Percentiles rank a stretch among this genome's conserved stretches.
Evolutionary conservation across 1,140 invertebrate genomes (phyloP).

Genomic region (Heliothis subflexa): DNA sequence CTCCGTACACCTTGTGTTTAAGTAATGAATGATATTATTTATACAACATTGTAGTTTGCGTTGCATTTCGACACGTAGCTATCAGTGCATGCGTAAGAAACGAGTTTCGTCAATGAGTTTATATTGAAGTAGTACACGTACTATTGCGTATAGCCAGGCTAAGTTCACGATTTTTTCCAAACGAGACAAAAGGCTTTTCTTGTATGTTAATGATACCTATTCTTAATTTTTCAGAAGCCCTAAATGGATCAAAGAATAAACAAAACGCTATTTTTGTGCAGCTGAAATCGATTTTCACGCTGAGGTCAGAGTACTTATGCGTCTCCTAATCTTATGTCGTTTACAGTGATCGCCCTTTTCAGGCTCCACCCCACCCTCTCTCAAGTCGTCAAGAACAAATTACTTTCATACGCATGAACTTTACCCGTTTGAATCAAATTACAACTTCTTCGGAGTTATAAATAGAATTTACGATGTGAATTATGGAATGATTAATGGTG

Average conservation of each 20-base stretch:
- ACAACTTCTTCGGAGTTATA: background rate
- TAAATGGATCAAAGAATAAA: too few species aligned
- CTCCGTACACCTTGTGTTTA: background rate
- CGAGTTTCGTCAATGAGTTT: background rate
- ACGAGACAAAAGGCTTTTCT: too few species aligned
- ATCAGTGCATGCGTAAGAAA: background rate
- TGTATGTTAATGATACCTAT: too few species aligned
- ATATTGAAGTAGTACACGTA: background rate
- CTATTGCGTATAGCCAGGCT: background rate
- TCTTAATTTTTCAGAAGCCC: too few species aligned
- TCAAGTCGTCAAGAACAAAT: background rate
- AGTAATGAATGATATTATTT: constrained; percentile 9
- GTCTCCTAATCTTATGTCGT: constrained; percentile 19
- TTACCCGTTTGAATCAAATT: constrained; percentile 3
- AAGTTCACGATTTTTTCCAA: background rate
- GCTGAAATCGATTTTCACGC: background rate
- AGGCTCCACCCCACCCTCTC: background rate
- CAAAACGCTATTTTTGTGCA: background rate
- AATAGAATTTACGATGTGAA: background rate
- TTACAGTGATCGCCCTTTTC: constrained; percentile 8
- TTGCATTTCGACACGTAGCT: constrained; percentile 11
- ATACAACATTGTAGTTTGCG: background rate
- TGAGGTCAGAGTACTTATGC: background rate
- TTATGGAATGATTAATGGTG: background rate
- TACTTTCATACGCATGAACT: constrained; percentile 10